These are phyloP conservation scores for Epinephelus awoara DNA, from an alignment of 2,797 vertebrate genomes.

Conservation along the genomic window DNA sequence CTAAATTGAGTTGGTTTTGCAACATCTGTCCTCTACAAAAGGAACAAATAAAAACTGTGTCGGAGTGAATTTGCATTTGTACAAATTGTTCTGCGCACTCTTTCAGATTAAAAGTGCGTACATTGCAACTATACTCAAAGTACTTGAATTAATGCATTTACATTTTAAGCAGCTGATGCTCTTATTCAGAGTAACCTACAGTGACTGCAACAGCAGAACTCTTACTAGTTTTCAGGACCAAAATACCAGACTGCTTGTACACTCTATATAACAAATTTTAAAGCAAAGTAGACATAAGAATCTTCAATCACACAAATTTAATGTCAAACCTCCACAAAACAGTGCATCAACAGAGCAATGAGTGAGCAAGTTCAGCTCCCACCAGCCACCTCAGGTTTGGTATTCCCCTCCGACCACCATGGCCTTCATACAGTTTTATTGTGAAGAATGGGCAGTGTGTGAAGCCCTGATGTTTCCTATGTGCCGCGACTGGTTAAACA, in stretches of 20 bases:
- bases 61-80: slow-evolving; percentile 61
- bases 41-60: slow-evolving; percentile 70
- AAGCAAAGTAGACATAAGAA: background rate
- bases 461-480: slow-evolving; percentile 47
- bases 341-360: background rate
- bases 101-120: slow-evolving; percentile 66
- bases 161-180: slow-evolving; percentile 11
- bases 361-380: background rate
- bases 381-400: background rate
- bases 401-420: slow-evolving; percentile 33
- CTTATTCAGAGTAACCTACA: background rate
- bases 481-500: slow-evolving; percentile 46
- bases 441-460: slow-evolving; percentile 43
- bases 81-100: slow-evolving; percentile 65
- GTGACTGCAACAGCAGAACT: background rate
- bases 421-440: slow-evolving; percentile 12
- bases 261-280: background rate
- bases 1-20: slow-evolving; percentile 68
- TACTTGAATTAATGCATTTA: slow-evolving; percentile 28
- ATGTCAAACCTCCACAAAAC: background rate
- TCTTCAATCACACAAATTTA: background rate
- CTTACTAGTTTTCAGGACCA: background rate
- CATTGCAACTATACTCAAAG: slow-evolving; percentile 31
- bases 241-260: background rate
- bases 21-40: slow-evolving; percentile 69